Evolutionary conservation across 2,797 vertebrate genomes (phyloP).

Genomic region (Rhabdophis nuchalis): DNA sequence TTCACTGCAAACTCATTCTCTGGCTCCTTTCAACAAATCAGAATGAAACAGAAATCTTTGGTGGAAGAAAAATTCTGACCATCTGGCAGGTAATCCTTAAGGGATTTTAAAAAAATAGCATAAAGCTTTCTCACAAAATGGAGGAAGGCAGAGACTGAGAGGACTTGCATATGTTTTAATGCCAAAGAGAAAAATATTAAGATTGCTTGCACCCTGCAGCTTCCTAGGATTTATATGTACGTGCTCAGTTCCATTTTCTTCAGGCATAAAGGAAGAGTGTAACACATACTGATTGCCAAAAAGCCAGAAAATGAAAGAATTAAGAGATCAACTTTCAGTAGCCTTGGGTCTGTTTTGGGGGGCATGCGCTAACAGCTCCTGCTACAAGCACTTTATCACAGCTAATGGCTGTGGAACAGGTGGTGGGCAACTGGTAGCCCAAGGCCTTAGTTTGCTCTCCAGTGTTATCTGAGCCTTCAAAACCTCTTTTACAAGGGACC

Average conservation of each 20-base stretch:
- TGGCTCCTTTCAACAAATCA: conserved; percentile 2
- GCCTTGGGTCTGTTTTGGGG: not conserved
- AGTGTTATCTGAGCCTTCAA: not conserved
- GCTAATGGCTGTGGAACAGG: not conserved
- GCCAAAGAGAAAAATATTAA: not conserved
- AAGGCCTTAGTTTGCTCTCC: no score
- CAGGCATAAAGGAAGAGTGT: conserved; percentile 15
- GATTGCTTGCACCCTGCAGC: conserved; percentile 20
- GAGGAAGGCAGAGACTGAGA: conserved; percentile 33
- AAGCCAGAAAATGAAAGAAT: conserved; percentile 14
- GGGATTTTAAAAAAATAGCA: conserved; percentile 27
- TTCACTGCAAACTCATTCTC: not conserved
- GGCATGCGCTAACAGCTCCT: not conserved
- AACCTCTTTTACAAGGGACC: not conserved
- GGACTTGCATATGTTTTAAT: conserved; percentile 41
- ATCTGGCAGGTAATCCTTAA: conserved; percentile 44
- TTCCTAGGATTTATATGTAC: not conserved
- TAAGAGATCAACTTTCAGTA: conserved; percentile 7
- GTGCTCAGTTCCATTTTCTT: conserved; percentile 32
- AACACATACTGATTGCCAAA: not conserved
- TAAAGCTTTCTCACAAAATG: conserved; percentile 40
- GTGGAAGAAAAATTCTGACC: conserved; percentile 40
- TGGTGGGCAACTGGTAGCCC: not conserved
- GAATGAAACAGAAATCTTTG: conserved; percentile 33
- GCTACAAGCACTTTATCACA: not conserved